Percentiles rank a stretch among this genome's conserved stretches.
Conservation (phyloP, 2,888 invertebrate species). For the Drosophila putrida region DNA sequence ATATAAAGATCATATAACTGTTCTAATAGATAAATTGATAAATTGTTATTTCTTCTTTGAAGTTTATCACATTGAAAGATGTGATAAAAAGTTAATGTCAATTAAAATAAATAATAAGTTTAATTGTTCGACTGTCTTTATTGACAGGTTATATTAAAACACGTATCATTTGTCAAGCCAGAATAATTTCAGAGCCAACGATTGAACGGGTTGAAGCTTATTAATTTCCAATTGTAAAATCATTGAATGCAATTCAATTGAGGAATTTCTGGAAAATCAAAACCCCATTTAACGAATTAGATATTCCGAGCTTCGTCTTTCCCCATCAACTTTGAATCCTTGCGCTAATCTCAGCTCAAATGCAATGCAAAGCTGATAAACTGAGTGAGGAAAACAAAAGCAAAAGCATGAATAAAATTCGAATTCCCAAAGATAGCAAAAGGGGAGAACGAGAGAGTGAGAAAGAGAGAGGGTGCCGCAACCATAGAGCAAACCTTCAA, state of each 20-base stretch:
- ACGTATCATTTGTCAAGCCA: not conserved
- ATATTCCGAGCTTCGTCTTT: conserved; percentile 32
- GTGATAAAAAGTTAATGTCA: no score
- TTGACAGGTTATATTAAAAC: no score
- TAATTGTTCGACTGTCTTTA: no score
- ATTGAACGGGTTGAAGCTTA: conserved; percentile 25
- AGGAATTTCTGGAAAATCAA: conserved; percentile 57
- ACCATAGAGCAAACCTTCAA: conserved; percentile 57
- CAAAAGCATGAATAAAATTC: conserved; percentile 50
- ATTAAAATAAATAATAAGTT: no score
- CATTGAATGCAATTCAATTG: conserved; percentile 14
- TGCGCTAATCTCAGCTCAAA: conserved; percentile 77
- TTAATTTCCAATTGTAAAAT: conserved; percentile 65
- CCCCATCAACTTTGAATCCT: conserved; percentile 26
- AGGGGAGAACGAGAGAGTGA: not conserved
- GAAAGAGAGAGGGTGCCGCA: not conserved
- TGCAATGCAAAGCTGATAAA: conserved; percentile 68
- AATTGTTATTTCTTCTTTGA: not conserved
- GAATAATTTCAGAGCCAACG: not conserved
- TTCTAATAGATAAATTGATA: not conserved
- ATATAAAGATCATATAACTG: not conserved
- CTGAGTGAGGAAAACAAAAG: conserved; percentile 37
- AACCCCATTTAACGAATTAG: conserved; percentile 61
- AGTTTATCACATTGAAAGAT: no score
- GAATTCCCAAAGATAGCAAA: conserved; percentile 14